Evolutionary conservation across 2,888 invertebrate species (phyloP).

Genomic region (Eilema caniola): DNA sequence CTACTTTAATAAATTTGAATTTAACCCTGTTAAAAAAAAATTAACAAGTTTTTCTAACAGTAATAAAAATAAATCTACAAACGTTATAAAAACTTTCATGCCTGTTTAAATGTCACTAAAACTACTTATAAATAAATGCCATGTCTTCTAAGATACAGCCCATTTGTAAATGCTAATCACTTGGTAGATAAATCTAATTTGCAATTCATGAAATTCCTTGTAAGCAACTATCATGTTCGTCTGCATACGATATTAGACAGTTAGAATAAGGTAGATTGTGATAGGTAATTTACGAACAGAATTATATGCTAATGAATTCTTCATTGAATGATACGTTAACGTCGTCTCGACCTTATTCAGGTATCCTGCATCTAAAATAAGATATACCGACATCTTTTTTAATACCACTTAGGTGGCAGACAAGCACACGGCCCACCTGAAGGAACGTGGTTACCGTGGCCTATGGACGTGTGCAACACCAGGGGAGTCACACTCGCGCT

Average conservation of each 20-base stretch:
- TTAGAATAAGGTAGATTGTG: background rate
- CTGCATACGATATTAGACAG: background rate
- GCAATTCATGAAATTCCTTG: conserved; percentile 35
- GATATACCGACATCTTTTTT: too few species aligned
- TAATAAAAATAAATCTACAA: background rate
- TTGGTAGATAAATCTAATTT: conserved; percentile 35
- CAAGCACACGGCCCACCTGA: too few species aligned
- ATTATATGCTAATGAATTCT: background rate
- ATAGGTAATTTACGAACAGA: background rate
- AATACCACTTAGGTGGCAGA: too few species aligned
- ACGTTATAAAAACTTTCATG: conserved; percentile 28
- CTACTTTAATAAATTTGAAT: too few species aligned
- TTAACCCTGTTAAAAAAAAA: background rate
- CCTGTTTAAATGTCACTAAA: conserved; percentile 28
- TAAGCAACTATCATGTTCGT: conserved; percentile 22
- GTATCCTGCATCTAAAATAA: background rate
- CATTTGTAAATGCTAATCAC: conserved; percentile 27
- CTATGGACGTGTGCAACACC: too few species aligned
- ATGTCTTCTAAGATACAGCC: conserved; percentile 26
- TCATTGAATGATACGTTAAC: background rate
- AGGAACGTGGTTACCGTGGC: too few species aligned
- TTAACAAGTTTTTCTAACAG: background rate
- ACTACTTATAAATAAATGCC: conserved; percentile 25
- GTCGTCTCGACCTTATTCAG: background rate
- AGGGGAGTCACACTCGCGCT: too few species aligned